These are phyloP conservation scores for Magallana nippona DNA, from an alignment of 2,888 invertebrate genomes.

Conservation along the genomic window DNA sequence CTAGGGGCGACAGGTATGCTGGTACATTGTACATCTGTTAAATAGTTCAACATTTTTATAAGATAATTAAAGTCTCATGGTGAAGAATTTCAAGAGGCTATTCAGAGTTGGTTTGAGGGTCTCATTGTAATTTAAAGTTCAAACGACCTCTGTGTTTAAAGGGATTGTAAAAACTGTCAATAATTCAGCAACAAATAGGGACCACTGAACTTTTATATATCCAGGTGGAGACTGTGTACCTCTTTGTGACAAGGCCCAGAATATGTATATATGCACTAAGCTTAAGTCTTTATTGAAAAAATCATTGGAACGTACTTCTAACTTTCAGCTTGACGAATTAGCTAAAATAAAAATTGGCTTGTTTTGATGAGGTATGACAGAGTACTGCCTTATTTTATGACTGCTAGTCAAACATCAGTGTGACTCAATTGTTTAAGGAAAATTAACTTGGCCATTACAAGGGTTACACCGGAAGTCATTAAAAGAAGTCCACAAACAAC, in stretches of 20 bases:
- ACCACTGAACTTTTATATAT: too few relatives aligned
- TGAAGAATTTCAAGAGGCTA: background rate
- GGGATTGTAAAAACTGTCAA: background rate
- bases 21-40: too few relatives aligned
- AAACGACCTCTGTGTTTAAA: constrained; percentile 1
- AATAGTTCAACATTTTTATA: background rate
- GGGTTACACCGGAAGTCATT: background rate
- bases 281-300: background rate
- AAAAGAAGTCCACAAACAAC: background rate
- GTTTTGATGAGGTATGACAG: background rate
- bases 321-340: too few relatives aligned
- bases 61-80: background rate
- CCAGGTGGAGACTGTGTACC: too few relatives aligned
- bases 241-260: too few relatives aligned
- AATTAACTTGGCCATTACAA: background rate
- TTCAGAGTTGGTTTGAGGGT: background rate
- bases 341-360: background rate
- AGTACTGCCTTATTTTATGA: background rate
- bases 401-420: background rate
- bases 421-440: background rate
- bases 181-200: background rate
- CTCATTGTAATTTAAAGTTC: constrained; percentile 10
- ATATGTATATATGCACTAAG: background rate
- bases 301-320: background rate
- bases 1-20: too few relatives aligned